Conservation (phyloP, 2,888 invertebrate genomes). For the Incurvaria masculella region DNA sequence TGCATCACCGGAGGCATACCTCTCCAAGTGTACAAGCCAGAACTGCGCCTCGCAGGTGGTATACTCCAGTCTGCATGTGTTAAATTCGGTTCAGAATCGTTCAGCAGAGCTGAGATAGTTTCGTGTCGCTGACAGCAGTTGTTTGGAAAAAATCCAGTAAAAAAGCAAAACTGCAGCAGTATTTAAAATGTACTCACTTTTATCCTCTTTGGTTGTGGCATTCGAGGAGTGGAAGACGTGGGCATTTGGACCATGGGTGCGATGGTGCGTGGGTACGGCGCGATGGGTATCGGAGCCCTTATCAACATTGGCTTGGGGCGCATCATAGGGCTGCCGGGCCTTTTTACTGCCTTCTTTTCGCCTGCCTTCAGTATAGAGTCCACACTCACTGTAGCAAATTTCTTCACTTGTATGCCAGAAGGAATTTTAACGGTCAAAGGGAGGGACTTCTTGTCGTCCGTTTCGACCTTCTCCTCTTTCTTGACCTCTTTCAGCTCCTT, state of each 20-base stretch:
- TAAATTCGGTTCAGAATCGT: no score
- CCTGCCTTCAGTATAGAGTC: conserved; percentile 26
- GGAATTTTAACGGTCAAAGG: conserved; percentile 33
- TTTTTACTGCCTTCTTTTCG: conserved; percentile 34
- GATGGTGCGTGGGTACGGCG: conserved; percentile 20
- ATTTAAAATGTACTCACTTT: conserved; percentile 27
- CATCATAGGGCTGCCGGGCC: conserved; percentile 34
- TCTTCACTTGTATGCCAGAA: conserved; percentile 46
- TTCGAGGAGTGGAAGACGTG: neutral
- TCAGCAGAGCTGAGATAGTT: no score
- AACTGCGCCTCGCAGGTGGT: no score
- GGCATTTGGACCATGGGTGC: conserved; percentile 19
- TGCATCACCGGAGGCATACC: no score
- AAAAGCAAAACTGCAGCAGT: no score
- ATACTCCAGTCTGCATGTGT: no score
- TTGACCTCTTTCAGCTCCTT: conserved; percentile 23
- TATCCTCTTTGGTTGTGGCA: conserved; percentile 26
- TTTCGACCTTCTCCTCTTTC: conserved; percentile 19
- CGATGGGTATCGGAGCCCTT: conserved; percentile 30
- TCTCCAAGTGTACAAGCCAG: no score
- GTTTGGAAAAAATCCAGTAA: no score
- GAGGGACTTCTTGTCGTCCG: conserved; percentile 16
- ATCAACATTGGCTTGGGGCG: conserved; percentile 22
- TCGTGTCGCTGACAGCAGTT: no score
- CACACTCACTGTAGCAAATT: conserved; percentile 40